Percentiles rank a stretch among this genome's conserved stretches.
These are phyloP conservation scores for Cheilosia grossa DNA, from an alignment of 2,888 invertebrate genomes.

Conservation along the genomic window DNA sequence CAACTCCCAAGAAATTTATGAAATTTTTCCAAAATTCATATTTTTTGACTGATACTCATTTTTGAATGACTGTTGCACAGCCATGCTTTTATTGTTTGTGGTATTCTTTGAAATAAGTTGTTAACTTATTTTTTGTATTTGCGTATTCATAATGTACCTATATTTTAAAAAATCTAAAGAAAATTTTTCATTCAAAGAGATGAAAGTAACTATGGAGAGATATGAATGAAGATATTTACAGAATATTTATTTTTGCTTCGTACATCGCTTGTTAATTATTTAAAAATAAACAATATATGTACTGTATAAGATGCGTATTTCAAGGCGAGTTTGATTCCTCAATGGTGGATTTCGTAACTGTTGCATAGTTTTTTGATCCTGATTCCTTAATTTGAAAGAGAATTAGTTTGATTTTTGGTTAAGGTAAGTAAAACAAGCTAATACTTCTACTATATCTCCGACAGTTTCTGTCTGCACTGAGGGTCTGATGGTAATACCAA, in stretches of 20 bases:
- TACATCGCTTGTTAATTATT: constrained; percentile 39
- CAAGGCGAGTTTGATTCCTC: too few relatives aligned
- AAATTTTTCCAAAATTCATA: constrained; percentile 8
- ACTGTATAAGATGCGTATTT: constrained; percentile 1
- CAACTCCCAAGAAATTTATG: neutral
- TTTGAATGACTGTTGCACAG: constrained; percentile 2
- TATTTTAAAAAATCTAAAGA: constrained; percentile 3
- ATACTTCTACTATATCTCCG: too few relatives aligned
- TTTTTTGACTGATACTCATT: constrained; percentile 17
- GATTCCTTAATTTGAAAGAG: too few relatives aligned
- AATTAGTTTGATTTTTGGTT: too few relatives aligned
- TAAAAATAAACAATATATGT: constrained; percentile 7
- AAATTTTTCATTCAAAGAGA: neutral
- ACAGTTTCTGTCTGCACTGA: too few relatives aligned
- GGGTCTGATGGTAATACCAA: too few relatives aligned
- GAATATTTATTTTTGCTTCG: constrained; percentile 32
- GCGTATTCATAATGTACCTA: constrained; percentile 31
- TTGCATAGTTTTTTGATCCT: too few relatives aligned
- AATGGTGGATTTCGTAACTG: too few relatives aligned
- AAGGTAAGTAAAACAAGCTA: too few relatives aligned
- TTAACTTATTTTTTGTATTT: constrained; percentile 42
- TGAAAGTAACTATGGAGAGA: too few relatives aligned
- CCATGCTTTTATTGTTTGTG: constrained; percentile 25
- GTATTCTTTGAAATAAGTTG: constrained; percentile 15
- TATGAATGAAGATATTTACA: neutral